phyloP scores from a whole-genome alignment of 2,888 invertebrate species.

The Embidobia sp. region DNA sequence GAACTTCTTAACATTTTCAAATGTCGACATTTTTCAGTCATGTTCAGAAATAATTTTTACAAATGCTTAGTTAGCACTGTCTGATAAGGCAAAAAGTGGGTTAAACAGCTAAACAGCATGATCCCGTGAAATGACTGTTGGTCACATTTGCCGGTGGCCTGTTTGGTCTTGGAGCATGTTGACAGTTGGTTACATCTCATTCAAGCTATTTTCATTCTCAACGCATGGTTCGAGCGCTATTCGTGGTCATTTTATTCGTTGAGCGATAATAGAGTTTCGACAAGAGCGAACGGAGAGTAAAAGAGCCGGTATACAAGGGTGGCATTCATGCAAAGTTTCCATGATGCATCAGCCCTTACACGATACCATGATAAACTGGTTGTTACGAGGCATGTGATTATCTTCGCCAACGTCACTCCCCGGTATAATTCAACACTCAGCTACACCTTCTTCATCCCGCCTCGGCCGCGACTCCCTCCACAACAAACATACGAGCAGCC shows the following conservation, averaged over 20 bases:
- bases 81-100: no score
- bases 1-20: no score
- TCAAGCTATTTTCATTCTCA: slow-evolving; percentile 24
- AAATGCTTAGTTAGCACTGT: no score
- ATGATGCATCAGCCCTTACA: slow-evolving; percentile 75
- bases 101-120: no score
- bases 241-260: slow-evolving; percentile 35
- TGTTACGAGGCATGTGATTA: slow-evolving; percentile 78
- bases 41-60: no score
- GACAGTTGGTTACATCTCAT: slow-evolving; percentile 30
- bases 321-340: slow-evolving; percentile 73
- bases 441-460: slow-evolving; percentile 55
- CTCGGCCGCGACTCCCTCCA: slow-evolving; percentile 50
- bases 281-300: slow-evolving; percentile 54
- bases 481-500: slow-evolving; percentile 69
- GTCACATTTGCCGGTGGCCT: no score
- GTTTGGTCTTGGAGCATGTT: slow-evolving; percentile 4
- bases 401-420: slow-evolving; percentile 76
- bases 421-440: slow-evolving; percentile 71
- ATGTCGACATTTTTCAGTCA: no score
- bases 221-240: background rate
- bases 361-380: slow-evolving; percentile 77
- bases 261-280: slow-evolving; percentile 71
- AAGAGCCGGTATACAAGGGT: slow-evolving; percentile 50
- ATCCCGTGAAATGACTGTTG: no score